phyloP scores from a whole-genome alignment of 2,888 invertebrate genomes.

The Microctonus brassicae region DNA sequence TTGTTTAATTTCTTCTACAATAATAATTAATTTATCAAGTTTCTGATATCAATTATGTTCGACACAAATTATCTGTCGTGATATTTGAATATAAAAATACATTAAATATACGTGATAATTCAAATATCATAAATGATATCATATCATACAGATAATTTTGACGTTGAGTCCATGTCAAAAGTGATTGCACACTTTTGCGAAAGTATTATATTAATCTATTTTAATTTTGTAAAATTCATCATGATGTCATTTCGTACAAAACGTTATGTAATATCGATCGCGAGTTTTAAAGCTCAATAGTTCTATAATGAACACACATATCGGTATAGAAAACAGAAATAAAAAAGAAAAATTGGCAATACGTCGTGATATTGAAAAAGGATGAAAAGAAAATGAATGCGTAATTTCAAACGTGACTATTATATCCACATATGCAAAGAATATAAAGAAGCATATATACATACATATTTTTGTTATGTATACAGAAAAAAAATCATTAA shows the following conservation, averaged over 20 bases:
- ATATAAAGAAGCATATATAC: background rate
- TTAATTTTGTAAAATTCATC: background rate
- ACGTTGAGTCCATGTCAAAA: too few species aligned
- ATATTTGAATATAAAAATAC: background rate
- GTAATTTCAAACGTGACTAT: conserved; percentile 21
- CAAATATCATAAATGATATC: background rate
- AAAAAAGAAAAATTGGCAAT: conserved; percentile 3
- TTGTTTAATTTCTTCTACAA: background rate
- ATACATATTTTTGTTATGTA: background rate
- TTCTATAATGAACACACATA: background rate
- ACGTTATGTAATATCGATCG: too few species aligned
- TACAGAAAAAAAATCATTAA: conserved; percentile 1
- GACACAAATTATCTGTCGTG: background rate
- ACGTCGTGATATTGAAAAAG: background rate
- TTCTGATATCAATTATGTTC: background rate
- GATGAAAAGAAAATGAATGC: conserved; percentile 16
- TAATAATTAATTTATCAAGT: background rate
- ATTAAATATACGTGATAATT: background rate
- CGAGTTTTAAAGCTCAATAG: background rate
- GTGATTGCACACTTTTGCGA: too few species aligned
- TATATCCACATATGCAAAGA: background rate
- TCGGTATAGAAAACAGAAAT: background rate
- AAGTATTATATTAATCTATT: too few species aligned
- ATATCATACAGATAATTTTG: too few species aligned
- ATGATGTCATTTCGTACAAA: too few species aligned